Evolutionary conservation across 2,797 vertebrate genomes (phyloP), one percentile per base, ranked within the genome.

Genomic region (Lacerta viridis): DNA sequence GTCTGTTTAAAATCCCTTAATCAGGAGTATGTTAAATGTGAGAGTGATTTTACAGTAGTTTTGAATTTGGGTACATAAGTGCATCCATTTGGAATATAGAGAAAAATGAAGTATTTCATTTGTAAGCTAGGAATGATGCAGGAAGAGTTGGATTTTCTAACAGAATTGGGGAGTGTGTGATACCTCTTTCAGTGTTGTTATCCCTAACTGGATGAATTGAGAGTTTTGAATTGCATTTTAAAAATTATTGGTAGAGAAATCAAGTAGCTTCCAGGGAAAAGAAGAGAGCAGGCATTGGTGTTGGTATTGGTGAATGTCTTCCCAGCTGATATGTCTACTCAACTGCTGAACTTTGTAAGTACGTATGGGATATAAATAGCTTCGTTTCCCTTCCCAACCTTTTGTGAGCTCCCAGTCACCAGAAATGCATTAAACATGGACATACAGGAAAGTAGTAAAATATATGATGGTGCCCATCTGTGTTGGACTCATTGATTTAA

Each of bases 1-100:
- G 93, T 87, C 50, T 80, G 17, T 78, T 0, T 91, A 81, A 92
- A 87, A 50, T 89, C 20, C 13, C 61, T 64, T 72, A 71, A 69
- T 85, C 68, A 39, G 9, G 85, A 36, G 59, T 92, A 13, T 83
- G 88, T 90, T 89, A 85, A 85, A 87, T 68, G 27, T 29, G 9
- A 23, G 43, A 23, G 33, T 68, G 69, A 72, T 71, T 84, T 61
- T 84, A 46, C 13, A 17, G 5, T 27, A 72, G 3, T 59, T 78
- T 77, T 69, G 25, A n/a, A 61, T 59, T 80, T 20, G 43, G 84
- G 33, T 66, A 23, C 66, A 66, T 76, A 66, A 75, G 61, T 27
- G 18, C 61, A 64, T 55, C 41, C 39, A 2, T 9, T 20, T 66
- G 61, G 27, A n/a, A 33, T 29, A 17, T 25, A 33, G 79, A 50